Conservation (phyloP, 1,140 invertebrate genomes). For the Drosophila nasuta region DNA sequence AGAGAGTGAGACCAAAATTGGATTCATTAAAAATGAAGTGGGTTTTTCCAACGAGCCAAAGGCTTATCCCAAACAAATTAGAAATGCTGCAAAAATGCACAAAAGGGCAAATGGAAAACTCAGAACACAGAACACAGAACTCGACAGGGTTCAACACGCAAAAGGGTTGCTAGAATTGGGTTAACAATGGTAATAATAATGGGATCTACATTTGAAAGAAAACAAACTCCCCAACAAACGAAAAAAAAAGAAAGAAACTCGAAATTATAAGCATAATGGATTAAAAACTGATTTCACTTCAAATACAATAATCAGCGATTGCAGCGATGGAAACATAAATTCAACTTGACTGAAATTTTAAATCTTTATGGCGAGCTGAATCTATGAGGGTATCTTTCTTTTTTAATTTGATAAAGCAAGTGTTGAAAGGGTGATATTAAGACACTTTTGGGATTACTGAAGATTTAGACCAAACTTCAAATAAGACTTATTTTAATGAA, state of each 20-base stretch:
- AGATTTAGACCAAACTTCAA: too few species aligned
- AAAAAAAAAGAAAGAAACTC: not conserved
- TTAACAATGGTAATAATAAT: constrained; percentile 39
- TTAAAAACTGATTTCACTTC: constrained; percentile 23
- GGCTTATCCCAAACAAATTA: constrained; percentile 69
- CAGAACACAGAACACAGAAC: not conserved
- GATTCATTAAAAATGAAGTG: constrained; percentile 83
- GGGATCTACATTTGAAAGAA: constrained; percentile 2
- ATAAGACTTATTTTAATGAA: too few species aligned
- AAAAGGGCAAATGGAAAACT: constrained; percentile 11
- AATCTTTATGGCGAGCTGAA: not conserved
- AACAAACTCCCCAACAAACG: not conserved
- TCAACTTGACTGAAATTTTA: constrained; percentile 6
- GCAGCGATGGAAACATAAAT: not conserved
- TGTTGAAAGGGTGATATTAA: not conserved
- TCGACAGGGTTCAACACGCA: not conserved
- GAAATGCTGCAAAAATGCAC: constrained; percentile 41
- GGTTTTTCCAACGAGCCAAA: constrained; percentile 39
- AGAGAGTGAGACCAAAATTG: constrained; percentile 55
- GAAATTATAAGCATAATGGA: constrained; percentile 22
- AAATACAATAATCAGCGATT: constrained; percentile 31
- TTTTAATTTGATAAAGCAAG: not conserved
- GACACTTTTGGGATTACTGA: not conserved
- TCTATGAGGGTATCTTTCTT: not conserved
- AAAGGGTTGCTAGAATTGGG: not conserved